Evolutionary conservation across 2,113 vertebrate species (phyloP).

Genomic region (Oreochromis tanganicae): DNA sequence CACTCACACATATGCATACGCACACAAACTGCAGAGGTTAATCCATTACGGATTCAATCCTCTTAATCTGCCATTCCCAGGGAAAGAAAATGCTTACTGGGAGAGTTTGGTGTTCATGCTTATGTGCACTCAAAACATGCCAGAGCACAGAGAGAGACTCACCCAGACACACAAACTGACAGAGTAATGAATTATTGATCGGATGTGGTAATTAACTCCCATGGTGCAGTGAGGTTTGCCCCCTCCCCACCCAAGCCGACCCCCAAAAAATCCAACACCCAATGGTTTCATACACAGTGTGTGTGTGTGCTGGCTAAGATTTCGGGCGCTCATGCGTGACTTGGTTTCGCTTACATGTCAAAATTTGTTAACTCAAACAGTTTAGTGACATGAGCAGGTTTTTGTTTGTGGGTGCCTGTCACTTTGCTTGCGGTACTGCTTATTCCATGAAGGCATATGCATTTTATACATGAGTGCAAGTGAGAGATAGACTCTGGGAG

Average conservation of each 20-base stretch:
- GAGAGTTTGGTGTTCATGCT: conserved; percentile 62
- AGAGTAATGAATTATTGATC: conserved; percentile 77
- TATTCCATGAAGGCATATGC: conserved; percentile 34
- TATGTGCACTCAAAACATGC: conserved; percentile 59
- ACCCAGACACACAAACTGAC: conserved; percentile 54
- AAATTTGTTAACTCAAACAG: conserved; percentile 45
- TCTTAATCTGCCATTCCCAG: conserved; percentile 71
- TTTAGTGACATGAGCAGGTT: conserved; percentile 32
- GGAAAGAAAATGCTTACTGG: conserved; percentile 73
- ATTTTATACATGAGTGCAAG: conserved; percentile 48
- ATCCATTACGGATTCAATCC: conserved; percentile 77
- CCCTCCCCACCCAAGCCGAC: background rate
- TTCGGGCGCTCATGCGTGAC: conserved; percentile 5
- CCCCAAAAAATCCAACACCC: conserved; percentile 25
- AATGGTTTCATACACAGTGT: background rate
- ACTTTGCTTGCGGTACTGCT: conserved; percentile 24
- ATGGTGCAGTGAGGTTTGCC: conserved; percentile 26
- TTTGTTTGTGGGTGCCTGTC: conserved; percentile 37
- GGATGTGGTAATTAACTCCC: conserved; percentile 72
- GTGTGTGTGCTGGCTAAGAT: background rate
- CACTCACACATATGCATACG: background rate
- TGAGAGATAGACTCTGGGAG: conserved; percentile 45
- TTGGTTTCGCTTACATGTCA: conserved; percentile 28
- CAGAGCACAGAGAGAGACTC: conserved; percentile 29
- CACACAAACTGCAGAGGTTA: conserved; percentile 68